Evolutionary conservation across 2,888 invertebrate genomes (phyloP).

Genomic region (Oeneis ivallda): DNA sequence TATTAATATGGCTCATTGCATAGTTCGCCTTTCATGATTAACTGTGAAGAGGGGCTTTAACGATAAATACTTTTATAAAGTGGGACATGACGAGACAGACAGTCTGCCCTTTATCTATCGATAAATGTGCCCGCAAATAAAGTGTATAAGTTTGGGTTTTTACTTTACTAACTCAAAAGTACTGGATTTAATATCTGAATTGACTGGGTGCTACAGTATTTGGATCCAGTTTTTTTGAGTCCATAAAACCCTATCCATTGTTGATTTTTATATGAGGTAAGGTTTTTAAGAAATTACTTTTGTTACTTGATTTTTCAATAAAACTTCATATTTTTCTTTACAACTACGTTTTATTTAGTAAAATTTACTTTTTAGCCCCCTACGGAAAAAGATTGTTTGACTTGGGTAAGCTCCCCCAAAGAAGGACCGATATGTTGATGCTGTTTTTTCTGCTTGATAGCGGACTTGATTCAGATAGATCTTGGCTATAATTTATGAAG

Average conservation of each 20-base stretch:
- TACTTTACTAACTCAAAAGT: background rate
- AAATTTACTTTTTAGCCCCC: too few species aligned
- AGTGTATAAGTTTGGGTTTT: background rate
- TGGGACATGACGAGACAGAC: background rate
- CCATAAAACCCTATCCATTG: background rate
- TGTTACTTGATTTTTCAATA: constrained; percentile 15
- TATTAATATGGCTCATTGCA: background rate
- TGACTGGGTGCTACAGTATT: background rate
- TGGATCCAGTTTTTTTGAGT: too few species aligned
- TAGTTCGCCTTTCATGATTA: background rate
- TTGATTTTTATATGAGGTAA: background rate
- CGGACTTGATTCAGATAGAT: too few species aligned
- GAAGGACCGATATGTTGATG: too few species aligned
- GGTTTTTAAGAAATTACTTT: constrained; percentile 14
- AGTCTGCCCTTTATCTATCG: background rate
- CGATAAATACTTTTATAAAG: background rate
- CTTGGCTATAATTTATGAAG: too few species aligned
- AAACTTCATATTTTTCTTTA: background rate
- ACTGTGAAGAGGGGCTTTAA: background rate
- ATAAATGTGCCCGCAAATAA: background rate
- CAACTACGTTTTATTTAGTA: constrained; percentile 11
- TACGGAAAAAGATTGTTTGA: too few species aligned
- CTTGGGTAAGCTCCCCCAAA: too few species aligned
- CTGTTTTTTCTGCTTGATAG: too few species aligned
- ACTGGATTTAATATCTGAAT: background rate